Base-by-base conservation (phyloP, 2,888 invertebrate species). In the Thyatira batis region DNA sequence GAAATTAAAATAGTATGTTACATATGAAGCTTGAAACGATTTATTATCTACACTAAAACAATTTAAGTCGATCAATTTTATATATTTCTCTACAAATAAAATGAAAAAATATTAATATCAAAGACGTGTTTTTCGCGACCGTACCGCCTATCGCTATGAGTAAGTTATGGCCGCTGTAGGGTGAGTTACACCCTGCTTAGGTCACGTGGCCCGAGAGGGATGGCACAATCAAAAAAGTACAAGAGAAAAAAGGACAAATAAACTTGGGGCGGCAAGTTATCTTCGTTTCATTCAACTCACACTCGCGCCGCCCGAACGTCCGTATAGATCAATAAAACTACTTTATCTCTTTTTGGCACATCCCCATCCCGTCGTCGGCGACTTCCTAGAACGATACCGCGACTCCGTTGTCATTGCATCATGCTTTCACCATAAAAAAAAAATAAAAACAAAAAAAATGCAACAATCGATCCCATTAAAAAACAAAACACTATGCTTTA, bases 301-400 rank as follows among this genome's bases (percentile, higher is more conserved):
- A 92, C 91, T 90, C 86, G 87, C 87, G 81, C 86, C 81, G 75
- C 88, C 85, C 84, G 88, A 89, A 90, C 87, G 91, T 92, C 91
- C 90, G 91, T 91, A 88, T 92, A 92, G 92, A 92, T 92, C 92
- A 92, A 92, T 92, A 92, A 92, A 92, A 92, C 92, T 92, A 92
- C 92, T 92, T 92, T 92, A 92, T 92, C 92, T 92, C 92, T 92
- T 92, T 92, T 92, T 92, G 92, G 92, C 92, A 92, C 92, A 91
- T 92, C 89, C 92, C 89, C 87, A 86, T 88, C 85, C 86, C 86
- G 86, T 84, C 84, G 84, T 84, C 84, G 84, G 76, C 81, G 83
- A 86, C 87, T 91, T 91, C 89, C 88, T 87, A 84, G 85, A 89
- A 89, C 78, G 85, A 86, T 84, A 85, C 87, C 78, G 17, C 39